Evolutionary conservation across 2,797 vertebrate species (phyloP).

Genomic region (Parauchenoglanis punctatus): DNA sequence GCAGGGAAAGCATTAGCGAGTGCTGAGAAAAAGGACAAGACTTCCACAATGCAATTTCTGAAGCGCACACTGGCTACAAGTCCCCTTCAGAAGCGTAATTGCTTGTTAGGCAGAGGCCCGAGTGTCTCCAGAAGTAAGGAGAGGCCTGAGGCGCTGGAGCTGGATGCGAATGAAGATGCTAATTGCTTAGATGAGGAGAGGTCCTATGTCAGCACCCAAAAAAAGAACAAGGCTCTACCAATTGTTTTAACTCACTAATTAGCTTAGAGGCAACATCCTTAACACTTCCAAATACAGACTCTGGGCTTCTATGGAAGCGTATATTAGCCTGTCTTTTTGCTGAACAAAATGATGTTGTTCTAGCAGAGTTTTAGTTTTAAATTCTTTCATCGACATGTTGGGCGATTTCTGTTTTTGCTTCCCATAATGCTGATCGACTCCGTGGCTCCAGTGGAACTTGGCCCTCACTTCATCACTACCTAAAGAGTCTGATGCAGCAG

Average conservation of each 20-base stretch:
- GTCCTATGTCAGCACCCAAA: constrained; percentile 54
- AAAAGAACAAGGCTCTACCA: constrained; percentile 40
- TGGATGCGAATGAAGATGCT: constrained; percentile 63
- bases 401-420: background rate
- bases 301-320: constrained; percentile 47
- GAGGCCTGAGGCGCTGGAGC: constrained; percentile 59
- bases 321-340: constrained; percentile 42
- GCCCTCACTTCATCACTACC: background rate
- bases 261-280: constrained; percentile 53
- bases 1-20: constrained; percentile 25
- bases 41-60: constrained; percentile 47
- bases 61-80: constrained; percentile 29
- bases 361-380: background rate
- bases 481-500: background rate
- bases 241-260: constrained; percentile 56
- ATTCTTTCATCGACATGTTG: too few relatives aligned
- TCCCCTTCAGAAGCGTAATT: constrained; percentile 62
- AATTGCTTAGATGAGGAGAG: constrained; percentile 67
- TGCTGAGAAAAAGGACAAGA: constrained; percentile 31
- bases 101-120: constrained; percentile 61
- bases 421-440: background rate
- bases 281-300: constrained; percentile 48
- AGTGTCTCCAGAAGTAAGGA: constrained; percentile 54
- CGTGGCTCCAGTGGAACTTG: background rate
- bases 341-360: constrained; percentile 17